Evolutionary conservation across 2,888 invertebrate genomes (phyloP), one percentile per base, ranked within the genome.

Genomic region (Rhingia campestris): DNA sequence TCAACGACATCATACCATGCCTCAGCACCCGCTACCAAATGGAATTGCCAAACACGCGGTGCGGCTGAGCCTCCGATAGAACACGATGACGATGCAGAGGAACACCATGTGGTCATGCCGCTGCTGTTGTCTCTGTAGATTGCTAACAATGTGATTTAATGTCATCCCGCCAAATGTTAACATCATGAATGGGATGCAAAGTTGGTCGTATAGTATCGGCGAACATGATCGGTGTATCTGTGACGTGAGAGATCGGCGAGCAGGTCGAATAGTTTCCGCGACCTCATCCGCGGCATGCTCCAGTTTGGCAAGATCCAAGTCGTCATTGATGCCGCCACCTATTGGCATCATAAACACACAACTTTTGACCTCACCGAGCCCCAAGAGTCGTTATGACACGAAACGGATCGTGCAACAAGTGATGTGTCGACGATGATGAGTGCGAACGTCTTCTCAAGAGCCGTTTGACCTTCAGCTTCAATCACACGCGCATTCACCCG

Each of bases 161-260:
- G 84, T 84, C 84, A 84, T 75, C 56, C 64, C 66, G 64, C 66
- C 64, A 80, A 84, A 84, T 84, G 84, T 75, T 84, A 84, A 84
- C 80, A 84, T 73, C 77, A 82, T 77, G 82, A 73, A 77, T 80
- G 59, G 53, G 59, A 49, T 74, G 43, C 12, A 10, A n/a, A 67
- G 56, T 45, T 30, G 32, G 22, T 58, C 30, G 22, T 22, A 47
- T n/a, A 37, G 37, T 64, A 79, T 79, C 79, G 59, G 10, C 53
- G 7, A 66, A 73, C 72, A 67, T 70, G 66, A 72, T 79, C 66
- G 9, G n/a, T 33, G 61, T 39, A 33, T 32, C 30, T 39, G 39
- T 69, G 70, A 70, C 74, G 61, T 67, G 74, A 72, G 66, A 66
- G 70, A 66, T 61, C 81, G 51, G 51, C 47, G 63, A 56, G 43